phyloP scores from a whole-genome alignment of 1,140 invertebrate species.

The Temnothorax longispinosus region DNA sequence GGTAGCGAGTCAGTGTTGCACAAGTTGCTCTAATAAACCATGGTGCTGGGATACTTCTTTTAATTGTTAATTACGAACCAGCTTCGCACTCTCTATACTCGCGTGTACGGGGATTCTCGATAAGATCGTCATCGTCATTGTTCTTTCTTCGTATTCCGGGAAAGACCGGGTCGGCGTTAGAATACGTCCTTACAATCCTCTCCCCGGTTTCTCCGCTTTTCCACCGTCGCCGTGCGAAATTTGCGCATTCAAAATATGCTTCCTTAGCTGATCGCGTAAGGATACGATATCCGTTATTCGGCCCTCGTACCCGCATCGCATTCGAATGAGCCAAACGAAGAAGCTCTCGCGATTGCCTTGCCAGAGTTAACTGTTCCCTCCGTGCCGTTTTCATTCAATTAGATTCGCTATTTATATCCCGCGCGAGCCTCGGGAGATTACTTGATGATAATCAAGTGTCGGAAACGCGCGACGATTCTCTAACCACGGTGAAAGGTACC shows the following conservation, averaged over 20 bases:
- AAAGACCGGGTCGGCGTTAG: not conserved
- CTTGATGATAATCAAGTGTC: constrained; percentile 33
- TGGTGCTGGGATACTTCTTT: constrained; percentile 50
- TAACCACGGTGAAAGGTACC: constrained; percentile 15
- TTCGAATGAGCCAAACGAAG: constrained; percentile 23
- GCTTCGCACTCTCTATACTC: constrained; percentile 36
- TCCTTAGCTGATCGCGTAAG: constrained; percentile 38
- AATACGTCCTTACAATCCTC: constrained; percentile 3
- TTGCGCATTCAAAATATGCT: not conserved
- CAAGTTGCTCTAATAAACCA: constrained; percentile 9
- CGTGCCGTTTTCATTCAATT: constrained; percentile 52
- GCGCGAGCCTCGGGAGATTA: not conserved
- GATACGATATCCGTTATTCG: constrained; percentile 28
- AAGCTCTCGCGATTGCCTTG: constrained; percentile 7
- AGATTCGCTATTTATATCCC: constrained; percentile 42
- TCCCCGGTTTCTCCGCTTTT: constrained; percentile 30
- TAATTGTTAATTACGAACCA: constrained; percentile 66
- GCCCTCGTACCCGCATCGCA: not conserved
- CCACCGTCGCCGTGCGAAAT: constrained; percentile 34
- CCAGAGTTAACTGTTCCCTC: not conserved
- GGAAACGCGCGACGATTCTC: constrained; percentile 23
- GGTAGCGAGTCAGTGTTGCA: constrained; percentile 1
- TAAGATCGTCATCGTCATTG: constrained; percentile 63
- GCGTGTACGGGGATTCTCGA: constrained; percentile 44
- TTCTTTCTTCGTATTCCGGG: constrained; percentile 15